Evolutionary conservation across 2,888 invertebrate species (phyloP).

Genomic region (Apodemia zela): DNA sequence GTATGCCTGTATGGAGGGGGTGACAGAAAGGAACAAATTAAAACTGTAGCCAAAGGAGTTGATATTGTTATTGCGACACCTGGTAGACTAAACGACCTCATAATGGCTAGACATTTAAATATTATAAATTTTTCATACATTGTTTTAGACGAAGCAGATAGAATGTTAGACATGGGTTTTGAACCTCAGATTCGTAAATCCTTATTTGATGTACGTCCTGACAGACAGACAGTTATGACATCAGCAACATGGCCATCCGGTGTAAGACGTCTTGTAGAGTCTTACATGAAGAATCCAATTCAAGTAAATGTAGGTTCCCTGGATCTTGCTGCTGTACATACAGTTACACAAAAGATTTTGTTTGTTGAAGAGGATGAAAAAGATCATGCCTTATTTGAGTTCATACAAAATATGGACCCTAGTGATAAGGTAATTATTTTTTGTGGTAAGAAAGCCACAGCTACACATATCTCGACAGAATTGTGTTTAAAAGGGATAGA

Average conservation of each 20-base stretch:
- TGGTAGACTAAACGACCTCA: constrained; percentile 94
- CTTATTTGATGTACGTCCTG: constrained; percentile 89
- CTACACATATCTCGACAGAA: constrained; percentile 91
- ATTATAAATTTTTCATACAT: constrained; percentile 91
- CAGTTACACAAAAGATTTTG: constrained; percentile 89
- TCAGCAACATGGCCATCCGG: constrained; percentile 97
- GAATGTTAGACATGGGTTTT: constrained; percentile 93
- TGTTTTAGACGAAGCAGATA: constrained; percentile 95
- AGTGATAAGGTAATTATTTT: constrained; percentile 94
- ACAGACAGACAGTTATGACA: constrained; percentile 97
- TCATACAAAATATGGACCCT: constrained; percentile 84
- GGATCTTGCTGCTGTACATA: constrained; percentile 94
- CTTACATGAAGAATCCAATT: constrained; percentile 93
- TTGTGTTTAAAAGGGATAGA: constrained; percentile 84
- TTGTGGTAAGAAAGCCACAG: constrained; percentile 91
- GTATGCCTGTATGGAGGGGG: constrained; percentile 97
- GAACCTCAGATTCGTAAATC: constrained; percentile 93
- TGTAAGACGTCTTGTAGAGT: constrained; percentile 90
- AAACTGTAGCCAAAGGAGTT: constrained; percentile 87
- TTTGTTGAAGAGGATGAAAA: constrained; percentile 87
- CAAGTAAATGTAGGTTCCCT: constrained; percentile 94
- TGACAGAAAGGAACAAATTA: constrained; percentile 88
- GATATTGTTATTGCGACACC: constrained; percentile 98
- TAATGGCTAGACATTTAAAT: constrained; percentile 85
- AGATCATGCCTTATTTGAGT: constrained; percentile 83